Base-by-base conservation (phyloP, 2,113 vertebrate species). In the Callaeas wilsoni region DNA sequence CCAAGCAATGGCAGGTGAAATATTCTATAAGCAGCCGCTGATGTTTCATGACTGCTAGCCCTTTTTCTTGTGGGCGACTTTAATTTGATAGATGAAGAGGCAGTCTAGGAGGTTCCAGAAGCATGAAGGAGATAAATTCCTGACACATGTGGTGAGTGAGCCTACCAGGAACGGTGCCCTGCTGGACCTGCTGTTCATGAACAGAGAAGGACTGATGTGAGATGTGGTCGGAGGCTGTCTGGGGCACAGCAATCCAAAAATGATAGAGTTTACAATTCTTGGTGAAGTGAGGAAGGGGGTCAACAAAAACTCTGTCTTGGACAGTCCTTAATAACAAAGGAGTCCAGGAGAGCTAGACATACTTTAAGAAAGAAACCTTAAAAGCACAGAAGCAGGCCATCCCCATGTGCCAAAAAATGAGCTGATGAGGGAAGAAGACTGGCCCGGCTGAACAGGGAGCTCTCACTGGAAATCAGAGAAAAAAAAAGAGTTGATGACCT, bases 401-500 rank as follows among this genome's bases (percentile, higher is more conserved):
- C 12, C 9, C 14, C 12, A 29, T 5, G 33, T 33, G 37, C 26
- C 52, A 49, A 39, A 65, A 73, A 32, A 80, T 11, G 35, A 80
- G 50, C 8, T 0, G 0, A 8, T 17, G 26, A 0, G 1, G 41
- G 14, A 42, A 63, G 29, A 70, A 14, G 29, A 56, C 12, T 0
- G 0, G 22, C 17, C 37, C 42, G 32, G 17, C 35, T 80, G 35
- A 50, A 57, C 4, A 35, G 32, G 20, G 25, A 88, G 42, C 5
- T 73, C 33, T 35, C 57, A 47, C 21, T 35, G 35, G 35, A 64
- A 67, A 25, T 53, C 25, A 60, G 39, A 59, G 8, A 29, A 59
- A 60, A 49, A 62, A 16, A 87, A 41, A 20, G 2, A 29, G 7
- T 32, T 46, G 6, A 41, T 41, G 20, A 76, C 39, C 53, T 60